phyloP scores from a whole-genome alignment of 2,888 invertebrate genomes.

The Spilosoma lubricipeda region DNA sequence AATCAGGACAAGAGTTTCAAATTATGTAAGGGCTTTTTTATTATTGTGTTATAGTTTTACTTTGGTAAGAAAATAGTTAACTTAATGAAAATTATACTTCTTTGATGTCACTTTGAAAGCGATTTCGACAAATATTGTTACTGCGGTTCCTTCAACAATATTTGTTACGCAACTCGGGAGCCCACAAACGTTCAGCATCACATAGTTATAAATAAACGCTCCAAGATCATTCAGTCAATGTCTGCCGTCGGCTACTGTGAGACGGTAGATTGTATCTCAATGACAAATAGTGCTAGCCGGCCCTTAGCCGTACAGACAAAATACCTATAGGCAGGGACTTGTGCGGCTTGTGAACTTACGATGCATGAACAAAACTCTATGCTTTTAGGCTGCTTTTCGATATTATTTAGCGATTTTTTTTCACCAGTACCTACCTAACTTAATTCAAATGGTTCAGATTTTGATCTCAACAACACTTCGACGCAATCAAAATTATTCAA shows the following conservation, averaged over 20 bases:
- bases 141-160: constrained; percentile 5
- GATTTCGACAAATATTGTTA: neutral
- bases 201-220: constrained; percentile 58
- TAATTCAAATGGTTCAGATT: neutral
- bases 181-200: constrained; percentile 17
- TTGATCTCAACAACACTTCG: neutral
- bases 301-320: constrained; percentile 19
- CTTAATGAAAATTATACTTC: no score
- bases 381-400: neutral
- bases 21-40: no score
- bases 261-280: constrained; percentile 55
- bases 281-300: constrained; percentile 58
- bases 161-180: constrained; percentile 21
- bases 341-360: neutral
- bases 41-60: no score
- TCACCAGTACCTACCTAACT: neutral
- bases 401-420: neutral
- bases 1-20: no score
- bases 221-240: constrained; percentile 64
- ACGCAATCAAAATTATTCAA: neutral
- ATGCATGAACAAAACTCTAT: constrained; percentile 2
- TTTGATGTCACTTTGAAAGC: neutral
- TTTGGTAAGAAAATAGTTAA: neutral
- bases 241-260: constrained; percentile 57
- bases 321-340: constrained; percentile 7